Conservation (phyloP, 2,113 vertebrate species). For the Sterrhoptilus dennistouni region DNA sequence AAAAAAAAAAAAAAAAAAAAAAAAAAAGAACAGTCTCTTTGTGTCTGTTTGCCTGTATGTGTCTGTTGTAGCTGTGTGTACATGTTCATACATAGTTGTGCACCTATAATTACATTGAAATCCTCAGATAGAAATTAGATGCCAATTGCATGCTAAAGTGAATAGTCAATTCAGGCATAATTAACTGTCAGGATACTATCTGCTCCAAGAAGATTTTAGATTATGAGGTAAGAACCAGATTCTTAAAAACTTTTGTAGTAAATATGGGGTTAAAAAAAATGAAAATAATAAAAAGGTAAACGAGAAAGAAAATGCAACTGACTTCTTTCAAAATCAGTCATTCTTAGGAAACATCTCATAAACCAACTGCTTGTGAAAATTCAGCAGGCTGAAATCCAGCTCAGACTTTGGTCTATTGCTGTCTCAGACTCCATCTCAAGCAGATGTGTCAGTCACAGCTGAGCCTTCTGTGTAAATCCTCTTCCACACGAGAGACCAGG, state of each 20-base stretch:
- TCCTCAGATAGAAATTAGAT: neutral
- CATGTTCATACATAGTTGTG: neutral
- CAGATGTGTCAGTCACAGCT: neutral
- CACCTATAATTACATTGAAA: neutral
- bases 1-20: too few species aligned
- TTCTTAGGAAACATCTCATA: neutral
- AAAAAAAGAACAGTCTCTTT: neutral
- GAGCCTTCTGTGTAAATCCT: neutral
- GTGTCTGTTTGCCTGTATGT: neutral
- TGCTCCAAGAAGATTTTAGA: neutral
- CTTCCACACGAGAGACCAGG: neutral
- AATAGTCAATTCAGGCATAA: neutral
- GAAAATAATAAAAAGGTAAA: neutral
- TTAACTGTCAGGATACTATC: neutral
- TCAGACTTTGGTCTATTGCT: neutral
- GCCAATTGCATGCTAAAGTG: neutral
- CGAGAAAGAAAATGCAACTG: neutral
- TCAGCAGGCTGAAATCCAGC: neutral
- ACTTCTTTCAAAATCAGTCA: neutral
- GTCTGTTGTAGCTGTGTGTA: neutral
- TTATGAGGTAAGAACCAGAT: neutral
- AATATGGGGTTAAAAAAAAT: fast-evolving
- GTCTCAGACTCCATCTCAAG: neutral
- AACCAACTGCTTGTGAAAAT: neutral
- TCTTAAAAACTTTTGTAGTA: neutral